Evolutionary conservation across 1,140 invertebrate genomes (phyloP).

Genomic region (Drosophila sturtevanti): DNA sequence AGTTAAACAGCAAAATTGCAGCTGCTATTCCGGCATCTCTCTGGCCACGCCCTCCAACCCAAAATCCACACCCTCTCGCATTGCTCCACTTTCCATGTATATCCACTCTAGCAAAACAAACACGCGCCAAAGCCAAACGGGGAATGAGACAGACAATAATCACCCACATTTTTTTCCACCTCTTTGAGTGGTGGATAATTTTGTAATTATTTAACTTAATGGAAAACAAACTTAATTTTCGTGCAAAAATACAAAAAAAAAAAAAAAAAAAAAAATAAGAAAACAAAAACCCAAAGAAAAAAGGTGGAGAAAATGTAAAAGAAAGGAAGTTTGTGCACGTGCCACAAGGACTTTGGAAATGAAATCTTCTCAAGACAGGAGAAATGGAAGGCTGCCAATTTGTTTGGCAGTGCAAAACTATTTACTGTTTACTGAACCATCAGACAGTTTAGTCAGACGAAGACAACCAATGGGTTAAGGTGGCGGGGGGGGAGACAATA

Average conservation of each 20-base stretch:
- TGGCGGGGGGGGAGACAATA: neutral
- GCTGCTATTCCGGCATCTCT: constrained; percentile 51
- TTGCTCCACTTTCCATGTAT: neutral
- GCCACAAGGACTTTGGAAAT: constrained; percentile 15
- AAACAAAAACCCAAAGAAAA: no score
- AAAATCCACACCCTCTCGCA: neutral
- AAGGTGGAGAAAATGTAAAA: neutral
- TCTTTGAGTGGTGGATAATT: constrained; percentile 72
- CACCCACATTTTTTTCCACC: constrained; percentile 2
- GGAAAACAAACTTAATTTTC: constrained; percentile 79
- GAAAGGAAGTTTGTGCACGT: constrained; percentile 1
- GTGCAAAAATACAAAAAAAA: constrained; percentile 51
- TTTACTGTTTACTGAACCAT: constrained; percentile 39
- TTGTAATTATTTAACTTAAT: constrained; percentile 81
- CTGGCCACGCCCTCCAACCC: constrained; percentile 1
- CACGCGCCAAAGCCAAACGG: constrained; percentile 25
- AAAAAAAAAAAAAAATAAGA: constrained; percentile 19
- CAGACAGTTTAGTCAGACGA: constrained; percentile 34
- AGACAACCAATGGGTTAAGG: constrained; percentile 9
- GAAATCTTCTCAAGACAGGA: constrained; percentile 51
- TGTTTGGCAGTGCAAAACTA: constrained; percentile 43
- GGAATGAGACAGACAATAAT: constrained; percentile 8
- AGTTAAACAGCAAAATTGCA: constrained; percentile 62
- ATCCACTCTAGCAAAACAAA: constrained; percentile 40
- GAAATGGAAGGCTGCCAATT: constrained; percentile 55